Evolutionary conservation across 2,888 invertebrate genomes (phyloP), one percentile per base, ranked within the genome.

Genomic region (Hemithea aestivaria): DNA sequence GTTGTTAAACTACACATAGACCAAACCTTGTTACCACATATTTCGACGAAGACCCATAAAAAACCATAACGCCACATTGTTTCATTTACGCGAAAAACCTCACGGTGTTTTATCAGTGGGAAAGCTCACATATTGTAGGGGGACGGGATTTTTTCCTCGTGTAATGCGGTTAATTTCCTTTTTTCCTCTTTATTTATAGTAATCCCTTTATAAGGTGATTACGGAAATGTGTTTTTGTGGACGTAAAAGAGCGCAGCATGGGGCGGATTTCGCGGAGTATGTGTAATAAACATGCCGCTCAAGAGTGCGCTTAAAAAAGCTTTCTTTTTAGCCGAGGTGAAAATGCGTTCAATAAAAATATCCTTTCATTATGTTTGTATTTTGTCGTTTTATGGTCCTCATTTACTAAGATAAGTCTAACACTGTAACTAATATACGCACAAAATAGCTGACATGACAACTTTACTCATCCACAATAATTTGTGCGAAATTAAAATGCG

Each of bases 181-280:
- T 83, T 67, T 87, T 85, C 85, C 85, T 87, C 74, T 85, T 85
- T 87, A 87, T 87, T 87, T 87, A 85, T 85, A 84, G 87, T 87
- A 87, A 87, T 87, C 85, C 83, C 85, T 84, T 84, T 85, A 85
- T 87, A 87, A 85, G 87, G 84, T 87, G 85, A 85, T 87, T 87
- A 87, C 85, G 76, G 83, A 83, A 85, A 87, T 87, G 85, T 85
- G 83, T 87, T 87, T 79, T 84, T 81, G 80, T 76, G 82, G 77
- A 82, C 78, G 82, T 83, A 80, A 84, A 82, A 84, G 80, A 83
- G 76, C 85, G 74, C 85, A 76, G 80, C 78, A 67, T 74, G 85
- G 82, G 79, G 79, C 60, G 61, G 56, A 52, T 72, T 73, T 62
- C 60, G 56, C 45, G 62, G 66, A 66, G 68, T 71, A 56, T 30